Evolutionary conservation across 2,888 invertebrate genomes (phyloP).

Genomic region (Eupithecia exiguata): DNA sequence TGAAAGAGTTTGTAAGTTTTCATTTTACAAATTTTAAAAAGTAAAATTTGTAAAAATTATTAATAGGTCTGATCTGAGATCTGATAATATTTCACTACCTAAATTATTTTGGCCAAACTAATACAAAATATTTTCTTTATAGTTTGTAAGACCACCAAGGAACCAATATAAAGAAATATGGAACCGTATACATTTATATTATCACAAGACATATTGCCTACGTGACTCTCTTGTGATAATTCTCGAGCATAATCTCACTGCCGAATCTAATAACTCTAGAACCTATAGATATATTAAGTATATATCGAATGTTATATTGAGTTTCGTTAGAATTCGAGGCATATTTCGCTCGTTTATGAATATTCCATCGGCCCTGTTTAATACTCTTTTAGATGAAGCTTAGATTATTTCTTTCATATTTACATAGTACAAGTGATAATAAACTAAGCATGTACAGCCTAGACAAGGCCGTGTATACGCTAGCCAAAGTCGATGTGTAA

Average conservation of each 20-base stretch:
- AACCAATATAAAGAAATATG: slow-evolving; percentile 5
- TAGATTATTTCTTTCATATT: background rate
- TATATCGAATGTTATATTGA: background rate
- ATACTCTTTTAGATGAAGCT: background rate
- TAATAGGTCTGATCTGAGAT: no score
- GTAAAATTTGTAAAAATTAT: no score
- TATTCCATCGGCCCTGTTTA: background rate
- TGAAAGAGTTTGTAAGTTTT: no score
- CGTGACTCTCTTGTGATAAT: slow-evolving; percentile 13
- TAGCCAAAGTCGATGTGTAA: no score
- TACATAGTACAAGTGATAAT: no score
- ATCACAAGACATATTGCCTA: slow-evolving; percentile 8
- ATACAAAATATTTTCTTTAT: background rate
- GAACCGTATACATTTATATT: background rate
- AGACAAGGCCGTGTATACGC: no score
- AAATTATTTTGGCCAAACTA: background rate
- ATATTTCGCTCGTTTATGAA: background rate
- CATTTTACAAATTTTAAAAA: no score
- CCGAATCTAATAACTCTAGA: slow-evolving; percentile 15
- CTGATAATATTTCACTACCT: background rate
- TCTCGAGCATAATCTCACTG: slow-evolving; percentile 1
- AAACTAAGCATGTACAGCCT: no score
- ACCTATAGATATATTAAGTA: background rate
- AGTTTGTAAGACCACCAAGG: background rate
- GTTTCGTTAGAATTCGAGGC: slow-evolving; percentile 4